phyloP scores from a whole-genome alignment of 2,888 invertebrate species.

The Cantharis flavilabris region DNA sequence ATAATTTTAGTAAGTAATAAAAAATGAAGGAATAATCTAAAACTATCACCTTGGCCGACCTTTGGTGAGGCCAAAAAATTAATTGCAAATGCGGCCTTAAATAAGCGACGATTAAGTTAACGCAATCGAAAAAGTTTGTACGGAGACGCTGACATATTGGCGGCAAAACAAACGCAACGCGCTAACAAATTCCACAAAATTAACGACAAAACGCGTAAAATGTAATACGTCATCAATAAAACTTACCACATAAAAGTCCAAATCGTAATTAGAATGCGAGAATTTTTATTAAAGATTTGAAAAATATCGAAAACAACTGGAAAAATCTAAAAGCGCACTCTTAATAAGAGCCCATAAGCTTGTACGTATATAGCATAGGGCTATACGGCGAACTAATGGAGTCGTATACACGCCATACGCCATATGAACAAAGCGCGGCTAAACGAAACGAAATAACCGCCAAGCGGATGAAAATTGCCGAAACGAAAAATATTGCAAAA shows the following conservation, averaged over 20 bases:
- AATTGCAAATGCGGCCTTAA: neutral
- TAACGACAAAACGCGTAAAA: conserved; percentile 46
- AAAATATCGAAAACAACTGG: neutral
- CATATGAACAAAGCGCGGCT: conserved; percentile 55
- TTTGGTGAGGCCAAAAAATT: neutral
- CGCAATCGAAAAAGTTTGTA: conserved; percentile 11
- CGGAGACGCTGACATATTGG: conserved; percentile 39
- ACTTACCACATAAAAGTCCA: conserved; percentile 40
- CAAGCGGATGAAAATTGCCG: neutral
- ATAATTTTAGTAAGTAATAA: neutral
- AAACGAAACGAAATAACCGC: conserved; percentile 38
- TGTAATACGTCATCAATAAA: conserved; percentile 55
- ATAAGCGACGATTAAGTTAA: neutral
- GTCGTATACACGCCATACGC: conserved; percentile 53
- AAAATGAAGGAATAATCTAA: neutral
- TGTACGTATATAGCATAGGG: conserved; percentile 47
- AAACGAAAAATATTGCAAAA: conserved; percentile 42
- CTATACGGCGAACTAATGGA: conserved; percentile 57
- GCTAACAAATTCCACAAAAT: conserved; percentile 43
- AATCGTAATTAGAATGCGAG: neutral
- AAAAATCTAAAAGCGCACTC: conserved; percentile 5
- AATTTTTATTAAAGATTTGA: neutral
- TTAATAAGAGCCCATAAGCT: conserved; percentile 35
- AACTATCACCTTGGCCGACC: conserved; percentile 18
- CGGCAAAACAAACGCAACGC: conserved; percentile 48